These are phyloP conservation scores for Pseudolycoriella hygida DNA, from an alignment of 2,888 invertebrate species.

Conservation along the genomic window DNA sequence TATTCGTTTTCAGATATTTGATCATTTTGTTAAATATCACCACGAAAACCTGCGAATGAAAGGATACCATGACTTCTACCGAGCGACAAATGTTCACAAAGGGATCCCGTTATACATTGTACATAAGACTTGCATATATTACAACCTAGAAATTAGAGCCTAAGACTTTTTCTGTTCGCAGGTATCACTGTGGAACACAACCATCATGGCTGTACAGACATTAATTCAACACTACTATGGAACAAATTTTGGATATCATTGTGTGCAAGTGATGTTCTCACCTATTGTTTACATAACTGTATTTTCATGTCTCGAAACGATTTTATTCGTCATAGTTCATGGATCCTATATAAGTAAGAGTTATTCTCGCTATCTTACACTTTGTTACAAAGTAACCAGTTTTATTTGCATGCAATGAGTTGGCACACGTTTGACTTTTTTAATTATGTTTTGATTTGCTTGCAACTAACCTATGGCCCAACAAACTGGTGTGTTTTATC, in stretches of 20 bases:
- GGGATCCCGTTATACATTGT: slow-evolving; percentile 42
- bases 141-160: too few species aligned
- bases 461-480: too few species aligned
- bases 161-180: too few species aligned
- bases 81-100: slow-evolving; percentile 38
- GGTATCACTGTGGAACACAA: slow-evolving; percentile 39
- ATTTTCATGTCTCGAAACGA: slow-evolving; percentile 32
- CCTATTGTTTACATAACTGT: slow-evolving; percentile 40
- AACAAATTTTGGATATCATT: slow-evolving; percentile 32
- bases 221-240: slow-evolving; percentile 38
- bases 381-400: too few species aligned
- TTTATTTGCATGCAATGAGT: too few species aligned
- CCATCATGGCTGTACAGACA: slow-evolving; percentile 35
- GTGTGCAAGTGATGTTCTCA: slow-evolving; percentile 31
- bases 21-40: slow-evolving; percentile 37
- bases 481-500: too few species aligned
- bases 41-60: slow-evolving; percentile 42
- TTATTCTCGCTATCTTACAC: too few species aligned
- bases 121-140: too few species aligned
- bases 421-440: too few species aligned
- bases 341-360: slow-evolving; percentile 35
- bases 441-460: too few species aligned
- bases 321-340: slow-evolving; percentile 32
- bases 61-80: slow-evolving; percentile 51
- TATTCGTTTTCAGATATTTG: slow-evolving; percentile 30